Conservation (phyloP, 2,113 vertebrate genomes). For the Ptilorrhoa leucosticta region DNA sequence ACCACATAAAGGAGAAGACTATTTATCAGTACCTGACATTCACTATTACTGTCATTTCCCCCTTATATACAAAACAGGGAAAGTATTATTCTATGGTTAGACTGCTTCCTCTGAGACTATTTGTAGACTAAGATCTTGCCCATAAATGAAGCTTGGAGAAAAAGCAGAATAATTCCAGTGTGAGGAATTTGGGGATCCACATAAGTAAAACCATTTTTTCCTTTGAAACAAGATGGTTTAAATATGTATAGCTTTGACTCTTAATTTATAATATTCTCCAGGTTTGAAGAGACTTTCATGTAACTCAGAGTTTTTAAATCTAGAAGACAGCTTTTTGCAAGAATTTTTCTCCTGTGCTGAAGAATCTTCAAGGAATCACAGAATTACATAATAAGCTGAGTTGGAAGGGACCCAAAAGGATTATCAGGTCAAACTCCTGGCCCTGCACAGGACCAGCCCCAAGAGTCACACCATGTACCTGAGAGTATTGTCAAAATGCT, state of each 20-base stretch:
- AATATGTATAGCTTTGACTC: neutral
- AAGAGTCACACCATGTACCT: neutral
- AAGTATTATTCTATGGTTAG: neutral
- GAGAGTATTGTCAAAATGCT: neutral
- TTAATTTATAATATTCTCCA: neutral
- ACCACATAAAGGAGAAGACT: neutral
- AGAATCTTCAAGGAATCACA: neutral
- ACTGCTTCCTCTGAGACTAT: neutral
- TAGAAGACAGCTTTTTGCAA: neutral
- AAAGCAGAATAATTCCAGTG: neutral
- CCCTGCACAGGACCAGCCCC: neutral
- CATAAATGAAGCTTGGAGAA: neutral
- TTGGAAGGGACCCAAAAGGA: neutral
- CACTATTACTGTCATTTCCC: neutral
- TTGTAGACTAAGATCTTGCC: neutral
- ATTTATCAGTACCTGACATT: neutral
- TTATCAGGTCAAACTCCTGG: neutral
- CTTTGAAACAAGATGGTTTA: neutral
- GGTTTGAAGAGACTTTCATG: neutral
- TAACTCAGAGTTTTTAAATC: neutral
- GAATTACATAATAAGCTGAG: neutral
- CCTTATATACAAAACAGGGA: neutral
- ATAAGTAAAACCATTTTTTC: neutral
- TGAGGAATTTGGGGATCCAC: neutral
- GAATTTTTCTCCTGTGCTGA: neutral